Evolutionary conservation across 2,888 invertebrate genomes (phyloP).

Genomic region (Diabrotica balteata): DNA sequence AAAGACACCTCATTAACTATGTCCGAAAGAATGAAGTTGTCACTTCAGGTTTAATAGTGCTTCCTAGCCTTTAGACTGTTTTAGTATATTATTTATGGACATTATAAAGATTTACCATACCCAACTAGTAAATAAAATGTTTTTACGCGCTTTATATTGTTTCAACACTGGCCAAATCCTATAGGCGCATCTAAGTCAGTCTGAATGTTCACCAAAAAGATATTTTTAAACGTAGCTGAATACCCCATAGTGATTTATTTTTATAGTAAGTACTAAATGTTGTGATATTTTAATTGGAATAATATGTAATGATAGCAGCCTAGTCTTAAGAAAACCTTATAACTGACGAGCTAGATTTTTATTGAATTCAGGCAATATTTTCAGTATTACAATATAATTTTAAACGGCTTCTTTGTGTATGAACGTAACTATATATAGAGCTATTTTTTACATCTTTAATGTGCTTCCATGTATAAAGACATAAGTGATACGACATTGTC

Average conservation of each 20-base stretch:
- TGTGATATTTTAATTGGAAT: slow-evolving; percentile 31
- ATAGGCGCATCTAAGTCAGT: not conserved
- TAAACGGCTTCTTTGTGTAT: not conserved
- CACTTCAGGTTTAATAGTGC: too few relatives aligned
- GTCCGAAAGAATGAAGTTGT: too few relatives aligned
- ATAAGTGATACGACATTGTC: too few relatives aligned
- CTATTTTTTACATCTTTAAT: not conserved
- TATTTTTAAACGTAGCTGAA: slow-evolving; percentile 13
- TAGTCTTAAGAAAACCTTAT: slow-evolving; percentile 3
- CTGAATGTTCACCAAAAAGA: slow-evolving; percentile 1
- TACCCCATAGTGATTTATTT: slow-evolving; percentile 30
- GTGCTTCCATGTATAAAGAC: not conserved
- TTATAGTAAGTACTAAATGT: slow-evolving; percentile 27
- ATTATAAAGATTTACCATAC: too few relatives aligned
- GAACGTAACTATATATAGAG: too few relatives aligned
- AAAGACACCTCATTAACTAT: too few relatives aligned
- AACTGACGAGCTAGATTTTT: too few relatives aligned
- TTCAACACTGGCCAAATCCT: not conserved
- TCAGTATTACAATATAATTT: not conserved
- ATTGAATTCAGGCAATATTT: not conserved
- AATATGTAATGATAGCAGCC: slow-evolving; percentile 3
- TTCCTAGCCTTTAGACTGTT: too few relatives aligned
- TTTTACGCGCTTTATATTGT: not conserved
- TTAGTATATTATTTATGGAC: too few relatives aligned
- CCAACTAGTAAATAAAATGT: too few relatives aligned